Evolutionary conservation across 2,888 invertebrate genomes (phyloP), one percentile per base, ranked within the genome.

Genomic region (Heliconius sara): DNA sequence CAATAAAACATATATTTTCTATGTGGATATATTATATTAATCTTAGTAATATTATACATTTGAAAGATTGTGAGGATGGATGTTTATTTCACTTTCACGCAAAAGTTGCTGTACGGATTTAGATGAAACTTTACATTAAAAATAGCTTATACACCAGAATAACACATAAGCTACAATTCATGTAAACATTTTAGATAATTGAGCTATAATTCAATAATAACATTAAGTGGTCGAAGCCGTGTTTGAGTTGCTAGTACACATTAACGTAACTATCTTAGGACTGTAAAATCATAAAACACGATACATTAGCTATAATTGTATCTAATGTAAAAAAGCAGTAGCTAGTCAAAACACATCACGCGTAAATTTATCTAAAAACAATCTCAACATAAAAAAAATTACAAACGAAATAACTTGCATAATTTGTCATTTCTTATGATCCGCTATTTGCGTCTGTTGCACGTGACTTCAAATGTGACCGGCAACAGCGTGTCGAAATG

Each of bases 401-500:
- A 57, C 52, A 47, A 71, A 9, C 16, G 47, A 27, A 12, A 52
- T 4, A 27, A 73, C 13, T 60, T 34, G 16, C 16, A n/a, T 30
- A 60, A 57, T 57, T 25, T 73, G 34, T 73, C n/a, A 73, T 73
- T 73, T 73, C 25, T 70, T 68, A 68, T 25, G 68, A 57, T 73
- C 30, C 22, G 60, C 60, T 57, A 25, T 70, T 60, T n/a, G 34
- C 52, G 52, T 72, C 30, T 5, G 57, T 5, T 57, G 57, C 73
- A 73, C 73, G 73, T 73, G 60, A 16, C 73, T 60, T 34, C 57
- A 60, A 57, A 73, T 73, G 73, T 73, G 73, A 73, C 73, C 57
- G 25, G 34, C 60, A 74, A n/a, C 68, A 75, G 47, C 60, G 66
- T 52, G 39, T 68, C 47, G 74, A 77, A 82, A 72, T 73, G 73